A percentile compares a stretch with the other conserved stretches of the same genome.
phyloP scores from a whole-genome alignment of 2,797 vertebrate species.

The Amniataba percoides region DNA sequence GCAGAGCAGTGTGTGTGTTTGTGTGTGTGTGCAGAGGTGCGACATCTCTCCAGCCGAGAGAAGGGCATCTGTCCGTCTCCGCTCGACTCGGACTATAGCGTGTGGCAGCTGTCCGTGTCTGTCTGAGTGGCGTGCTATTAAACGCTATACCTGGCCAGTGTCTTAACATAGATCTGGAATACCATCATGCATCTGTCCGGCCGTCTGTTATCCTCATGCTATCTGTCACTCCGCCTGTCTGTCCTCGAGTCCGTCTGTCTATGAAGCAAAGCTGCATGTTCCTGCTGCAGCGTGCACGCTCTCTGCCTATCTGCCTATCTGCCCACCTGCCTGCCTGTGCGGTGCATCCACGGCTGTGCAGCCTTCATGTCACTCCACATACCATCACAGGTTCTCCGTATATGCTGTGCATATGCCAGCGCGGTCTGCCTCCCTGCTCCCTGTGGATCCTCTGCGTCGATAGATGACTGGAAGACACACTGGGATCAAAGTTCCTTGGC shows the following conservation, averaged over 20 bases:
- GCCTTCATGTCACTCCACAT: slow-evolving; percentile 54
- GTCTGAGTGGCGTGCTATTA: slow-evolving; percentile 52
- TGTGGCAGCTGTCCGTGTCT: slow-evolving; percentile 63
- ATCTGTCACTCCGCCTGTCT: slow-evolving; percentile 71
- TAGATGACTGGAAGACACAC: slow-evolving; percentile 63
- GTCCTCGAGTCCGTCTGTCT: slow-evolving; percentile 46
- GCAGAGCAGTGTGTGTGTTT: slow-evolving; percentile 31
- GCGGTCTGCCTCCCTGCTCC: slow-evolving; percentile 31
- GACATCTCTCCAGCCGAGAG: slow-evolving; percentile 62
- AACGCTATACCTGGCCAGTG: slow-evolving; percentile 61
- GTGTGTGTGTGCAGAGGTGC: slow-evolving; percentile 35
- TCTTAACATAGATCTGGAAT: slow-evolving; percentile 45
- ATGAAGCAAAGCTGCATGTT: slow-evolving; percentile 37
- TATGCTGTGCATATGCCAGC: slow-evolving; percentile 31
- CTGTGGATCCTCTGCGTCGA: slow-evolving; percentile 47
- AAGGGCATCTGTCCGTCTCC: slow-evolving; percentile 80
- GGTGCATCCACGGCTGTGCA: neutral
- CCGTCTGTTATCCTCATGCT: slow-evolving; percentile 72
- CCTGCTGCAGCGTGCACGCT: slow-evolving; percentile 34
- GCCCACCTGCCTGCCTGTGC: slow-evolving; percentile 62
- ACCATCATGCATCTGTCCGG: slow-evolving; percentile 68
- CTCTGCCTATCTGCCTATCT: slow-evolving; percentile 49
- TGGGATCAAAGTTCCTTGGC: slow-evolving; percentile 56
- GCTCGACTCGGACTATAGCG: slow-evolving; percentile 40
- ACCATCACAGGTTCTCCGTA: slow-evolving; percentile 22